phyloP scores from a whole-genome alignment of 2,888 invertebrate species.

The Ophion costatus region DNA sequence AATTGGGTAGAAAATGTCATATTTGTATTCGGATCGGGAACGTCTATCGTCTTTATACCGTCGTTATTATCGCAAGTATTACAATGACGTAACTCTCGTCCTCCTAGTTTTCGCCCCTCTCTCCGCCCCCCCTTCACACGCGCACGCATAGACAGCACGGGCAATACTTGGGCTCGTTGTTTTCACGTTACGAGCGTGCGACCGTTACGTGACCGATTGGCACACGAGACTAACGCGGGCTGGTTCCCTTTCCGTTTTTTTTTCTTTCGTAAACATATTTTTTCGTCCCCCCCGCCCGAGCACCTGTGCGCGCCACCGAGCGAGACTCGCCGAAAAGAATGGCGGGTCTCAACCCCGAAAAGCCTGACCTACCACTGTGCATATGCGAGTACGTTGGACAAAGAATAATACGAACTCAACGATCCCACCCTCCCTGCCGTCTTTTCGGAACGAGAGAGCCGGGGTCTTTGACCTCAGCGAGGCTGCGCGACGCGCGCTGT shows the following conservation, averaged over 20 bases:
- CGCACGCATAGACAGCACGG: conserved; percentile 67
- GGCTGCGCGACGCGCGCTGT: conserved; percentile 60
- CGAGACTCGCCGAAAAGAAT: conserved; percentile 63
- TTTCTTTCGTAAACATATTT: conserved; percentile 9
- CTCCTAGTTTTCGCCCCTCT: conserved; percentile 47
- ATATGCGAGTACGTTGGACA: conserved; percentile 44
- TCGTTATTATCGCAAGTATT: no score
- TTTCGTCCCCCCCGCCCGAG: conserved; percentile 61
- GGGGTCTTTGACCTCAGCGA: conserved; percentile 65
- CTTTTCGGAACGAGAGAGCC: conserved; percentile 54
- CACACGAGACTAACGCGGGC: conserved; percentile 72
- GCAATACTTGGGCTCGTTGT: no score
- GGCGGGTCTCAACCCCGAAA: conserved; percentile 61
- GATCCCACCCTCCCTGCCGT: conserved; percentile 28
- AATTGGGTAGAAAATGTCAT: no score
- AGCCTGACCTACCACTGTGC: conserved; percentile 64
- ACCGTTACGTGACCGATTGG: conserved; percentile 83
- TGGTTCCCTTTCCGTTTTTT: conserved; percentile 52
- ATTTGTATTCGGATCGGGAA: no score
- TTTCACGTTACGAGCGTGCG: conserved; percentile 75
- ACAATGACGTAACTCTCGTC: no score
- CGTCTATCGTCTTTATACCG: no score
- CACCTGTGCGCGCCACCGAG: conserved; percentile 71
- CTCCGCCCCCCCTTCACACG: neutral
- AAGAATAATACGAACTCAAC: conserved; percentile 62